Evolutionary conservation across 2,888 invertebrate species (phyloP), one percentile per base, ranked within the genome.

Genomic region (Perizoma affinitatum): DNA sequence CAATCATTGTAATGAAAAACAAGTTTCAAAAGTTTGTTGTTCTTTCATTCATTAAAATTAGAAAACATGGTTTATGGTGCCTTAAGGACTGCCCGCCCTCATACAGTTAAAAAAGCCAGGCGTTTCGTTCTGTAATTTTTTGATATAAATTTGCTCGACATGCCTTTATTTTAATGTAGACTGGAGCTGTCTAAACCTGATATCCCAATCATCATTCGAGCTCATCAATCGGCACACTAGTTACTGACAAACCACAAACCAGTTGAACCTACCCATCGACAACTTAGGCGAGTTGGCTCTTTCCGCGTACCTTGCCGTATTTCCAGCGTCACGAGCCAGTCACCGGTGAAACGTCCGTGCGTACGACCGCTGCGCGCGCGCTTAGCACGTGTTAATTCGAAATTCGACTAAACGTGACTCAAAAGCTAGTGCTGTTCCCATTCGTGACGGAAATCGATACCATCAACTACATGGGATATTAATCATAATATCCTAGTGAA

Each of bases 191-290:
- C 11, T 65, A 61, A 54, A 58, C 65, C 60, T 62, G 54, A 59
- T 64, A 57, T 61, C 51, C 50, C 74, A 74, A 74, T 77, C 80
- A 79, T 75, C 77, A 79, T 72, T 82, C 79, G 1, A 82, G 80
- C 79, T 79, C 79, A 76, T 78, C 78, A 73, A 75, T 80, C 69
- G 73, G 52, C 57, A 49, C 54, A 58, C 38, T 72, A 78, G 75
- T 75, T 78, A 80, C 22, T 22, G 22, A 22, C 22, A 22, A 82
- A 78, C 76, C 71, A 48, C 72, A 84, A 88, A 88, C 89, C 85
- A 86, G 88, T 87, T 83, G 73, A 77, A 78, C 75, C 11, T 75
- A 79, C 73, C 74, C 69, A 71, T 75, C 79, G 75, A 72, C 74
- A 80, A 81, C 80, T 79, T 80, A 78, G 75, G 76, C 73, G 69